Evolutionary conservation across 1,140 invertebrate genomes (phyloP).

Genomic region (Himalopsyche phryganea): DNA sequence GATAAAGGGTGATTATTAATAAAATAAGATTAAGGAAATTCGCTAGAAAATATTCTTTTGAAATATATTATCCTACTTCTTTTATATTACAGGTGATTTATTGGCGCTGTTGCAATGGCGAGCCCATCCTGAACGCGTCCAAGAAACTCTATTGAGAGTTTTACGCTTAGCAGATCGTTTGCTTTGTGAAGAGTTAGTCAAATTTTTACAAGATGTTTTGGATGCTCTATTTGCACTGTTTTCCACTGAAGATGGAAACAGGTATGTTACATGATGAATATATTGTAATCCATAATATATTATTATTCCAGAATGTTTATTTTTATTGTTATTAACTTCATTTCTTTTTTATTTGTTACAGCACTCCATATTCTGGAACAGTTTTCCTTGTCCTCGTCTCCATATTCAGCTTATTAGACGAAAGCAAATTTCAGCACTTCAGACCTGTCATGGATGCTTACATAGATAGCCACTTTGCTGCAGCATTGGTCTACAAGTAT

Average conservation of each 20-base stretch:
- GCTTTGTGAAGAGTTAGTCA: conserved; percentile 88
- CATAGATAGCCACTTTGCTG: conserved; percentile 92
- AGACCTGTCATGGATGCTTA: conserved; percentile 94
- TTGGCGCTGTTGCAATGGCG: conserved; percentile 89
- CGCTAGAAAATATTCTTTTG: no score
- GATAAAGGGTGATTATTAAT: no score
- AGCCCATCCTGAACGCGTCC: conserved; percentile 78
- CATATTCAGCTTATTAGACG: conserved; percentile 88
- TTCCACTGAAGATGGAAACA: conserved; percentile 90
- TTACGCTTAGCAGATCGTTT: conserved; percentile 72
- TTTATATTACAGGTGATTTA: conserved; percentile 79
- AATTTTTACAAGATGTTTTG: conserved; percentile 93
- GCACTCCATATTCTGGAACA: conserved; percentile 60
- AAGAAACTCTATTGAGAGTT: conserved; percentile 78
- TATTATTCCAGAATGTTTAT: no score
- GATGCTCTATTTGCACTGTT: conserved; percentile 94
- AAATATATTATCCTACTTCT: no score
- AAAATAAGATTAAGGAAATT: no score
- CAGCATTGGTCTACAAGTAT: conserved; percentile 91
- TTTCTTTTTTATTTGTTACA: conserved; percentile 35
- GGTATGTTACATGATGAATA: conserved; percentile 49
- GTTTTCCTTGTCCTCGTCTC: conserved; percentile 75
- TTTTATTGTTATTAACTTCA: no score
- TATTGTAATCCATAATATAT: conserved; percentile 59
- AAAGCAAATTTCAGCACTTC: conserved; percentile 92